phyloP scores from a whole-genome alignment of 2,797 vertebrate genomes.

The Phoeniculus purpureus region DNA sequence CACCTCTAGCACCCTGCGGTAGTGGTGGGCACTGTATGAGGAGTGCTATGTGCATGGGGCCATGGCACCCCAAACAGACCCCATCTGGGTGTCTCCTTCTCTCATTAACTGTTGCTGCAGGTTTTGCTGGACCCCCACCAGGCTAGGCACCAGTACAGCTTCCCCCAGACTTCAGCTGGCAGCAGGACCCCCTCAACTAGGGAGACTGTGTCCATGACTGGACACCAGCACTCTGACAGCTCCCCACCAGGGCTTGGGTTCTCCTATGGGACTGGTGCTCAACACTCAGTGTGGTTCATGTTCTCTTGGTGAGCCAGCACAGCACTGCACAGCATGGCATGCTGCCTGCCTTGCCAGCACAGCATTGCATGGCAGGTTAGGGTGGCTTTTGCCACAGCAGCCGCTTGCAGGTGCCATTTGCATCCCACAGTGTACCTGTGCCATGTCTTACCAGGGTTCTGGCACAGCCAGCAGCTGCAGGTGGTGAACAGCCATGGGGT shows the following conservation, averaged over 20 bases:
- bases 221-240: neutral
- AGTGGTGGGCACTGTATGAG: neutral
- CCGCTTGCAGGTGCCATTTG: neutral
- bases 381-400: neutral
- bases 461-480: accelerated
- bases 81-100: neutral
- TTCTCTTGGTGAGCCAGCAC: neutral
- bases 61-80: neutral
- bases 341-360: neutral
- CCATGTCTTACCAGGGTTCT: neutral
- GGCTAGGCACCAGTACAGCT: neutral
- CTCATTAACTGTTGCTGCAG: no score
- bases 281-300: accelerated
- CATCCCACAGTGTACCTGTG: neutral
- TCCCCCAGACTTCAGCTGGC: neutral
- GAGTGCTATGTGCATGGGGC: neutral
- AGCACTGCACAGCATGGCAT: neutral
- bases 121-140: neutral
- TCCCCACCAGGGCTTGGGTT: neutral
- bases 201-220: no score
- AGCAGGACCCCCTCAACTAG: neutral
- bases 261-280: neutral
- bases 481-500: neutral
- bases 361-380: neutral
- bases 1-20: no score